phyloP scores from a whole-genome alignment of 92 coral and sea anemone species.

The Zoanthus gigantus region DNA sequence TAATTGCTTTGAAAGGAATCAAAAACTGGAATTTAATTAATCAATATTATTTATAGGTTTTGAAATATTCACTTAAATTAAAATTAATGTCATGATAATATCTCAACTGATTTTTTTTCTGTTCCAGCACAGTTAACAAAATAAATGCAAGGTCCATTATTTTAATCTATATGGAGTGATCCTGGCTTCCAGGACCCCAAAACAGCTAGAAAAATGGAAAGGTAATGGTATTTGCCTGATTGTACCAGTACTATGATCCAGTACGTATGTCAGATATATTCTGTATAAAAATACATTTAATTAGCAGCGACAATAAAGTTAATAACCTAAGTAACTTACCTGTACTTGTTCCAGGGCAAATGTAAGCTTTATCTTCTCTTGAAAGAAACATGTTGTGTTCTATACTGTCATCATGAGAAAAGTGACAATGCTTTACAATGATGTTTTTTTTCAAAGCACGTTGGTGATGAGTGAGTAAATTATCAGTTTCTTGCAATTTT shows the following conservation, averaged over 20 bases:
- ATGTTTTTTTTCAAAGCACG: conserved; percentile 9
- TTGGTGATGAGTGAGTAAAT: conserved; percentile 7
- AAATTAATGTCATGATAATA: conserved; percentile 7
- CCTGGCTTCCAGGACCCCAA: conserved; percentile 14
- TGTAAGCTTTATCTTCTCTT: conserved; percentile 6
- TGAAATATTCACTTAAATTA: conserved; percentile 7
- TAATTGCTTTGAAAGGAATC: conserved; percentile 9
- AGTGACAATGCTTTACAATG: conserved; percentile 10
- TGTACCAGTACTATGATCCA: conserved; percentile 6
- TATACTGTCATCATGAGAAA: conserved; percentile 9
- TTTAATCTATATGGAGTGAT: conserved; percentile 9
- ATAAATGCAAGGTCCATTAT: conserved; percentile 9
- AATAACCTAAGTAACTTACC: conserved; percentile 9
- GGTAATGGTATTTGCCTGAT: conserved; percentile 11
- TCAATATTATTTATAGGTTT: conserved; percentile 7
- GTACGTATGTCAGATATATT: conserved; percentile 6
- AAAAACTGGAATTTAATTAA: conserved; percentile 7
- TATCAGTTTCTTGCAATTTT: conserved; percentile 9
- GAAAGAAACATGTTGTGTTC: conserved; percentile 10
- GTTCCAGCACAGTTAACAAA: not conserved
- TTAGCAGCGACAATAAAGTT: conserved; percentile 10
- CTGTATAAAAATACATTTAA: conserved; percentile 7
- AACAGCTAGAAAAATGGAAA: conserved; percentile 9
- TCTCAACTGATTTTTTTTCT: conserved; percentile 2
- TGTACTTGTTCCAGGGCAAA: conserved; percentile 12